Evolutionary conservation across 2,797 vertebrate genomes (phyloP).

Genomic region (Nasua narica): DNA sequence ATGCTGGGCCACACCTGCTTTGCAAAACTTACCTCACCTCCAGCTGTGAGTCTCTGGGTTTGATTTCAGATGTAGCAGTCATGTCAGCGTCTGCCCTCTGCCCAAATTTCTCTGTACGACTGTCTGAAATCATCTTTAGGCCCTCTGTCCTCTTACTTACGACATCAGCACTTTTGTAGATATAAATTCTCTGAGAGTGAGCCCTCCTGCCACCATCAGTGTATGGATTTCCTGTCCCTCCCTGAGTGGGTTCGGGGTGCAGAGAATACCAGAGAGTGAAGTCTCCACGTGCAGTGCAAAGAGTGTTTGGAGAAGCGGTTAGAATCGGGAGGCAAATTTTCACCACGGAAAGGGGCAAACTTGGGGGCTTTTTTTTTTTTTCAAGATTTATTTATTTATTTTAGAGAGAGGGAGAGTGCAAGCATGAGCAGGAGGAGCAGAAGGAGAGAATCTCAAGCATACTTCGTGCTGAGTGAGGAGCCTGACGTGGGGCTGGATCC

Average conservation of each 20-base stretch:
- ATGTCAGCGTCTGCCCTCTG: background rate
- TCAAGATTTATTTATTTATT: background rate
- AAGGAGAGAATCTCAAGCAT: background rate
- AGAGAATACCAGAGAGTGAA: background rate
- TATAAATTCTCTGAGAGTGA: background rate
- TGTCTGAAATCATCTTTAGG: background rate
- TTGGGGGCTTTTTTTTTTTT: background rate
- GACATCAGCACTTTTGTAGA: background rate
- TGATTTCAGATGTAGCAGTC: background rate
- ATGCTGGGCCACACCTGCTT: background rate
- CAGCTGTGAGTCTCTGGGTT: no score
- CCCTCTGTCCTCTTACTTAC: background rate
- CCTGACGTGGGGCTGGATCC: background rate
- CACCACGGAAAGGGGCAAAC: background rate
- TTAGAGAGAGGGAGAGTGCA: background rate
- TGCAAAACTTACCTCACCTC: background rate
- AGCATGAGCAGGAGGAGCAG: background rate
- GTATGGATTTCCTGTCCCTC: background rate
- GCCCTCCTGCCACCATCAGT: no score
- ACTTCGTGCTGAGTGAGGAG: background rate
- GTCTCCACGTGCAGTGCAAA: background rate
- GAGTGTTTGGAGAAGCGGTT: background rate
- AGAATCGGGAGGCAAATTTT: background rate
- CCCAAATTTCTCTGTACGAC: background rate
- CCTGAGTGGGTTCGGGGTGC: background rate